Evolutionary conservation across 1,140 invertebrate species (phyloP), one percentile per base, ranked within the genome.

Genomic region (Drosophila pallidifrons): DNA sequence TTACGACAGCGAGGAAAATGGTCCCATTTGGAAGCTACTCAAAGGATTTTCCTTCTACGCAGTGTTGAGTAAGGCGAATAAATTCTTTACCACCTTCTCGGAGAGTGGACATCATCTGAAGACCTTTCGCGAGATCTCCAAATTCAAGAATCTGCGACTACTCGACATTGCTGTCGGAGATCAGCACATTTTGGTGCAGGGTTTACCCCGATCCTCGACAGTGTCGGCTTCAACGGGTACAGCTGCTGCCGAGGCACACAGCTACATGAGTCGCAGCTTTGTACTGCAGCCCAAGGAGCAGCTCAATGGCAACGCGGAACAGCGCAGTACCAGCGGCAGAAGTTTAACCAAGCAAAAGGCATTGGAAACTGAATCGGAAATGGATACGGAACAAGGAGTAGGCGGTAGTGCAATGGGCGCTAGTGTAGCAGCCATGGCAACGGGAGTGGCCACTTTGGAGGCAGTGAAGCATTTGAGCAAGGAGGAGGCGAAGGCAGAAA

Each of bases 101-200:
- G 91, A 92, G 61, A 92, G 91, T 41, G 91, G 91, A 7, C 91
- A 92, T 64, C 91, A 92, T 72, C 65, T 92, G 63, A 92, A 92
- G 61, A 92, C 91, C n/a, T 92, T 92, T 61, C 86, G 91, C n/a
- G 91, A 92, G 64, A 92, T 92, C 28, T 92, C 91, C 7, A 92
- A 92, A 74, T 92, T 92, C 47, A 92, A 91, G 57, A 91, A 92
- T 64, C 70, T 92, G 5, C 79, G 91, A 0, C 47, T 92, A 11
- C 65, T 92, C 13, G 91, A 92, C 49, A 91, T 92, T 3, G 90
- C 91, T 5, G 91, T 92, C 1, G 91, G 91, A 1, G 91, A 92
- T 59, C 85, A 90, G 16, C 91, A 92, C 32, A 80, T 92, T 5
- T 64, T 92, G 13, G 91, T 92, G n/a, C 91, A 92, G 64, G 91